Percentiles rank a stretch among this genome's conserved stretches.
These are phyloP conservation scores for Hippotragus niger DNA, from an alignment of 2,113 vertebrate species.

Conservation along the genomic window DNA sequence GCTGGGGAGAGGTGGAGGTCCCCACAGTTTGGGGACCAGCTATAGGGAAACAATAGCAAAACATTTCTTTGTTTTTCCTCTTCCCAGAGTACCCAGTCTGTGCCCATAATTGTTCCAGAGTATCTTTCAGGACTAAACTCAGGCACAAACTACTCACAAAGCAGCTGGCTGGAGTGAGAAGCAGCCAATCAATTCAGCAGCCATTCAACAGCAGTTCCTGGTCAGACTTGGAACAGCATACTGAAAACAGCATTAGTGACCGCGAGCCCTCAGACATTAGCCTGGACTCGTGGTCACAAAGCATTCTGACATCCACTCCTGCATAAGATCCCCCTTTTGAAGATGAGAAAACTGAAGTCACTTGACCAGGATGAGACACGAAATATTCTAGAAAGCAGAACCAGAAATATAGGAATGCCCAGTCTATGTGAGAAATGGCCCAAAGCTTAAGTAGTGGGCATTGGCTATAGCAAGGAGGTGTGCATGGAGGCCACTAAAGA, in stretches of 20 bases:
- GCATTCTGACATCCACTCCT: neutral
- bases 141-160: neutral
- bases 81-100: neutral
- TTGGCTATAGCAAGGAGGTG: neutral
- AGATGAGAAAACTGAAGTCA: neutral
- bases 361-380: neutral
- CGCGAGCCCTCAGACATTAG: neutral
- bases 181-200: neutral
- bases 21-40: neutral
- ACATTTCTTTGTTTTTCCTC: neutral
- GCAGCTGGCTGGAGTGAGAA: neutral
- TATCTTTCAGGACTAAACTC: neutral
- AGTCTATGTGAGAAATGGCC: neutral
- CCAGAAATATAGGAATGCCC: neutral
- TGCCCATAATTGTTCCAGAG: neutral
- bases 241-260: neutral
- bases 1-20: neutral
- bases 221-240: neutral
- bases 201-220: neutral
- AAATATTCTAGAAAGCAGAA: neutral
- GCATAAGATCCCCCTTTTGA: neutral
- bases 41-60: neutral
- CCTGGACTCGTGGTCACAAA: neutral
- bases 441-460: too few species aligned
- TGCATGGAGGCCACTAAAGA: neutral